Conservation (phyloP, 2,113 vertebrate genomes). For the Chaetodon trifascialis region DNA sequence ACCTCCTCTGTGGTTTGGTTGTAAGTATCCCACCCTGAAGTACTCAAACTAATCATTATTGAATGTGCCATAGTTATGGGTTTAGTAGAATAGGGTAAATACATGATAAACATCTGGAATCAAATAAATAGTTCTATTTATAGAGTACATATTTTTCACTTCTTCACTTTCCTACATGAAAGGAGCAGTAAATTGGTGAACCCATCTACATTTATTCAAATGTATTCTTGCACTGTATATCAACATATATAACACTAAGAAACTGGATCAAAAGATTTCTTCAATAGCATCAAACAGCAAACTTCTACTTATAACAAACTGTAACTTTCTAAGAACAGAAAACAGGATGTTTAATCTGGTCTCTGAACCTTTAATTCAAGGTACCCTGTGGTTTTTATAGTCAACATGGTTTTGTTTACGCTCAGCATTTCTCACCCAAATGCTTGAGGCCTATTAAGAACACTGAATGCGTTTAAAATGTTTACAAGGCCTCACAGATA, state of each 20-base stretch:
- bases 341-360: neutral
- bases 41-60: neutral
- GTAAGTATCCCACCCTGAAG: slow-evolving; percentile 78
- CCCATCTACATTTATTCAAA: too few relatives aligned
- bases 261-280: too few relatives aligned
- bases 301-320: too few relatives aligned
- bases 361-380: neutral
- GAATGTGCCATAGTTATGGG: neutral
- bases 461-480: neutral
- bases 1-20: slow-evolving; percentile 82
- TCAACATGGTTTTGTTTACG: slow-evolving; percentile 30
- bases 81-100: neutral
- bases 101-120: neutral
- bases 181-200: too few relatives aligned
- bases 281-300: too few relatives aligned
- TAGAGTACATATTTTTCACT: too few relatives aligned
- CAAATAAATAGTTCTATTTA: neutral
- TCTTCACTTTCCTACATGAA: too few relatives aligned
- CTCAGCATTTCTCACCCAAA: neutral
- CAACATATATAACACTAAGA: too few relatives aligned
- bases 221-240: neutral
- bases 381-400: neutral
- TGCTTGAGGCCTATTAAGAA: neutral
- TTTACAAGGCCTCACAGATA: neutral
- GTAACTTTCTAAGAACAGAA: too few relatives aligned